Conservation (phyloP, 1,140 invertebrate genomes). For the Mesaphorura yosii region DNA sequence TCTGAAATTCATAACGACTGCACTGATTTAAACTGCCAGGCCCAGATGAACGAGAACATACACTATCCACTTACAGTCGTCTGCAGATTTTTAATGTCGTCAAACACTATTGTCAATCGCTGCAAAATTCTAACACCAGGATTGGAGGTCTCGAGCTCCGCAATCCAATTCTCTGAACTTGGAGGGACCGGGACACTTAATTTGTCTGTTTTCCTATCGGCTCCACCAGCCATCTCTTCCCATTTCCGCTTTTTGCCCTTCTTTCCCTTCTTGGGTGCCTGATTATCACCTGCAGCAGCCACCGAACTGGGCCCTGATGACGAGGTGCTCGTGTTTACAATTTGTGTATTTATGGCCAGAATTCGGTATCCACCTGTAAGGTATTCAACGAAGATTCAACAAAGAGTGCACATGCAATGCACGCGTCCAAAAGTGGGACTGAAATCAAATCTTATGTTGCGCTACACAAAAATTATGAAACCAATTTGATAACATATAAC, state of each 20-base stretch:
- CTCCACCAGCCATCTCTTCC: slow-evolving; percentile 21
- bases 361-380: slow-evolving; percentile 18
- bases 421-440: too few relatives aligned
- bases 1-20: slow-evolving; percentile 8
- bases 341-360: slow-evolving; percentile 25
- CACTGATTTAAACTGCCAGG: background rate
- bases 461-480: background rate
- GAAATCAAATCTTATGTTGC: too few relatives aligned
- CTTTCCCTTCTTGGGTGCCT: background rate
- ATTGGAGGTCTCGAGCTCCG: slow-evolving; percentile 2
- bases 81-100: slow-evolving; percentile 21
- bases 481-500: background rate
- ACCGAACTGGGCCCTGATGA: too few relatives aligned
- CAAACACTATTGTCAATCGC: slow-evolving; percentile 22
- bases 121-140: slow-evolving; percentile 18
- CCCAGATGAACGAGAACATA: background rate
- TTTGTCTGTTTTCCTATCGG: slow-evolving; percentile 10
- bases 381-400: background rate
- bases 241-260: slow-evolving; percentile 28
- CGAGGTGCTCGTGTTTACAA: slow-evolving; percentile 17
- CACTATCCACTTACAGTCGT: slow-evolving; percentile 12
- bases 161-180: slow-evolving; percentile 12
- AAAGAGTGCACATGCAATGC: background rate
- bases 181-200: slow-evolving; percentile 5
- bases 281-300: too few relatives aligned